Base-by-base conservation (phyloP, 2,797 vertebrate species). In the Harpagifer antarcticus region DNA sequence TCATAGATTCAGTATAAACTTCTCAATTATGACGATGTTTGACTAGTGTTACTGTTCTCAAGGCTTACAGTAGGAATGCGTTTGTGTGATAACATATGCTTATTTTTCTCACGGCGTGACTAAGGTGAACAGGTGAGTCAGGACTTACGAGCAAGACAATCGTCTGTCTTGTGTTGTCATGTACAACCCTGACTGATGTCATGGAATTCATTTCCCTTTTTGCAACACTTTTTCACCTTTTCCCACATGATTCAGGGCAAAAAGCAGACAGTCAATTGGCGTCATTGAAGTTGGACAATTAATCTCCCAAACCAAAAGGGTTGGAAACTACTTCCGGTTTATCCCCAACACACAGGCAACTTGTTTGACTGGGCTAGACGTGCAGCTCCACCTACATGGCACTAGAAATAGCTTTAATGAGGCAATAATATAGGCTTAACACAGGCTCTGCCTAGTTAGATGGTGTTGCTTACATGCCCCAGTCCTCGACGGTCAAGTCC, bases 371-470 rank as follows among this genome's bases (percentile, higher is more conserved):
- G 40, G 70, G 56, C 66, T 44, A 70, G n/a, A 72, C 78, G 69
- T 17, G 47, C 9, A 3, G 42, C 86, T 82, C 86, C 84, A 85
- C 89, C 83, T 85, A 69, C 58, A 6, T 45, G n/a, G n/a, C n/a
- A n/a, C n/a, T 88, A 81, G 61, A 79, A 90, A 93, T 88, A 90
- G 78, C 48, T 86, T 91, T 88, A 91, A 90, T 71, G 72, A 85
- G 80, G 59, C 86, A 76, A 77, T 66, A 60, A 82, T 74, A 40
- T 60, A 74, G 79, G 88, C 72, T 77, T 68, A 76, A 84, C 78
- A 72, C 81, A 83, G 76, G 70, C 80, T 63, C 66, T 59, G 82
- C 68, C 81, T 78, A 78, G 81, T 78, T 63, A 33, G 60, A 72
- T 44, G 55, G 57, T 62, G 74, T 63, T 86, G 81, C 88, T 91